Percentiles rank a stretch among this genome's conserved stretches.
phyloP scores from a whole-genome alignment of 2,797 vertebrate species.

The Pseudocheirus occidentalis region DNA sequence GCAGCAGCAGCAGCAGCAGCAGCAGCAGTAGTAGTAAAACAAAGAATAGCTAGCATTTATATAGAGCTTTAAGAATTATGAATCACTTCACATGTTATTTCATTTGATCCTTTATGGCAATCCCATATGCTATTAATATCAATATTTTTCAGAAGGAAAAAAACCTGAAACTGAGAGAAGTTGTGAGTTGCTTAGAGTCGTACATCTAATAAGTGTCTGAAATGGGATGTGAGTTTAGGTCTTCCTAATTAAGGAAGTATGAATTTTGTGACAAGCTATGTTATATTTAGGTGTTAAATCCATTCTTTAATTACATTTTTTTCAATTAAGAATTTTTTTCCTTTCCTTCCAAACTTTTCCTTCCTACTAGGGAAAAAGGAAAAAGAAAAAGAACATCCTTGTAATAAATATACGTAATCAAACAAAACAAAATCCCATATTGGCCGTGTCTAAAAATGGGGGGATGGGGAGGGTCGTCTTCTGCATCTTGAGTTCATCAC shows the following conservation, averaged over 20 bases:
- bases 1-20: too few relatives aligned
- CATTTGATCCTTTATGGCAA: not conserved
- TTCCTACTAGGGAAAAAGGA: not conserved
- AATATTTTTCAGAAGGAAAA: not conserved
- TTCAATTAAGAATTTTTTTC: not conserved
- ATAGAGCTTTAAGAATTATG: not conserved
- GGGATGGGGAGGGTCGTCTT: too few relatives aligned
- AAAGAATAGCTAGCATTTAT: not conserved
- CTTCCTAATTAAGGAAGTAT: not conserved
- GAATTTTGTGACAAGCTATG: not conserved
- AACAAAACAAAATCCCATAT: slow-evolving; percentile 44
- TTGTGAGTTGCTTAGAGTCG: not conserved
- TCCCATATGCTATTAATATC: not conserved
- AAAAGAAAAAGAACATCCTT: slow-evolving; percentile 19
- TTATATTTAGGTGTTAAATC: not conserved
- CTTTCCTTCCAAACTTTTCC: not conserved
- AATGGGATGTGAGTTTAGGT: not conserved
- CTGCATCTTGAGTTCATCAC: slow-evolving; percentile 52
- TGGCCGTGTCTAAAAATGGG: slow-evolving; percentile 45
- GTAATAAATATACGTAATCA: slow-evolving; percentile 3
- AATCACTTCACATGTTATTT: not conserved
- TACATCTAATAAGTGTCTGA: not conserved
- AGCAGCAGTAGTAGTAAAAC: not conserved
- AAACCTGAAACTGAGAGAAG: not conserved
- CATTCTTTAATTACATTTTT: not conserved